A percentile compares a stretch with the other conserved stretches of the same genome.
Evolutionary conservation across 2,888 invertebrate species (phyloP).

Genomic region (Caradrina kadenii): DNA sequence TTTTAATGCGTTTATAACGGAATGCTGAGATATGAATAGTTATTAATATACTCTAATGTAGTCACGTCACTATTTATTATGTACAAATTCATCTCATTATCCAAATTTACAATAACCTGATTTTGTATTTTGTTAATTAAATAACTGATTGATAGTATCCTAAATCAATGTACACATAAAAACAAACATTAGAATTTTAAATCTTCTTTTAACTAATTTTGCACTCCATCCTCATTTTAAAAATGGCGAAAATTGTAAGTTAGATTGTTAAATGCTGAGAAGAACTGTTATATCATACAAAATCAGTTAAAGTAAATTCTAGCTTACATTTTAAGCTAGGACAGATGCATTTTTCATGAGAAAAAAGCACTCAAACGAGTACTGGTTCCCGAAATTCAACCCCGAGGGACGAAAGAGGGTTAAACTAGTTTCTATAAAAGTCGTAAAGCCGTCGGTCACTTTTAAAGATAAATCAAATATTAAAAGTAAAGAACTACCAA

Average conservation of each 20-base stretch:
- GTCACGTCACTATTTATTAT: conserved; percentile 24
- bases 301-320: conserved; percentile 5
- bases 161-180: not conserved
- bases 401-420: conserved; percentile 44
- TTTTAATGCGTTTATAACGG: conserved; percentile 63
- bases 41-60: conserved; percentile 12
- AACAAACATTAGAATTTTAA: not conserved
- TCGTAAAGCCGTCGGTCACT: conserved; percentile 27
- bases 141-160: conserved; percentile 1
- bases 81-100: conserved; percentile 1
- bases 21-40: conserved; percentile 53
- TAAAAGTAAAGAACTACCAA: conserved; percentile 41
- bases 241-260: not conserved
- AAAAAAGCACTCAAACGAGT: conserved; percentile 30
- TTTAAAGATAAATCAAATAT: conserved; percentile 48
- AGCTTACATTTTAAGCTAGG: conserved; percentile 30
- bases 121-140: not conserved
- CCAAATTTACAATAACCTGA: not conserved
- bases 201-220: not conserved
- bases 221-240: not conserved
- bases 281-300: not conserved
- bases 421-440: conserved; percentile 44
- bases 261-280: not conserved
- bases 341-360: conserved; percentile 59
- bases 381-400: conserved; percentile 33